These are phyloP conservation scores for Bombyx huttoni DNA, from an alignment of 2,888 invertebrate genomes.

Conservation along the genomic window DNA sequence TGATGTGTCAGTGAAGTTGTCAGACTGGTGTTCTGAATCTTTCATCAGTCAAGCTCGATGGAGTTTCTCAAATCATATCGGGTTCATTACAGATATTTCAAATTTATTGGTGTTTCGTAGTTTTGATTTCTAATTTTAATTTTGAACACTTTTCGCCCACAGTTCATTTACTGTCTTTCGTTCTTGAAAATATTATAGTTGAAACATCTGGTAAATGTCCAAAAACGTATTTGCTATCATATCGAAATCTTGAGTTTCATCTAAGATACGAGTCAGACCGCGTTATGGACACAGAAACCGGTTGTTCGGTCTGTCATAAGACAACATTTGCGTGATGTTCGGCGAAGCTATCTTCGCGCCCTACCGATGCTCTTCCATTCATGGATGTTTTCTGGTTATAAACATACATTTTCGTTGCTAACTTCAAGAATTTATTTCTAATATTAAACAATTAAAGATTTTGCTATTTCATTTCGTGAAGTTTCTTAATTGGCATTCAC, in stretches of 20 bases:
- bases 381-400: constrained; percentile 16
- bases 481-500: too few species aligned
- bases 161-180: background rate
- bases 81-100: constrained; percentile 43
- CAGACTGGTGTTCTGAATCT: constrained; percentile 46
- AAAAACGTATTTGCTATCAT: constrained; percentile 13
- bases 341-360: constrained; percentile 25
- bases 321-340: constrained; percentile 51
- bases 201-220: background rate
- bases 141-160: constrained; percentile 24
- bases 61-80: constrained; percentile 37
- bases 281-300: constrained; percentile 41
- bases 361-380: constrained; percentile 35
- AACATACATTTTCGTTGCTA: background rate
- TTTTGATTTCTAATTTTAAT: constrained; percentile 32
- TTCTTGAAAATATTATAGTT: background rate
- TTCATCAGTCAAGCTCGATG: constrained; percentile 37
- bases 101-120: constrained; percentile 37
- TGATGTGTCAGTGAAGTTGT: constrained; percentile 45
- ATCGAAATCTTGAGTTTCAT: constrained; percentile 16
- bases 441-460: too few species aligned
- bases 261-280: constrained; percentile 25
- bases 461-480: too few species aligned
- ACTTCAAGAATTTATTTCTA: too few species aligned
- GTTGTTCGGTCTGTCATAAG: constrained; percentile 39